These are phyloP conservation scores for Euclidia mi DNA, from an alignment of 2,888 invertebrate genomes.

Conservation along the genomic window DNA sequence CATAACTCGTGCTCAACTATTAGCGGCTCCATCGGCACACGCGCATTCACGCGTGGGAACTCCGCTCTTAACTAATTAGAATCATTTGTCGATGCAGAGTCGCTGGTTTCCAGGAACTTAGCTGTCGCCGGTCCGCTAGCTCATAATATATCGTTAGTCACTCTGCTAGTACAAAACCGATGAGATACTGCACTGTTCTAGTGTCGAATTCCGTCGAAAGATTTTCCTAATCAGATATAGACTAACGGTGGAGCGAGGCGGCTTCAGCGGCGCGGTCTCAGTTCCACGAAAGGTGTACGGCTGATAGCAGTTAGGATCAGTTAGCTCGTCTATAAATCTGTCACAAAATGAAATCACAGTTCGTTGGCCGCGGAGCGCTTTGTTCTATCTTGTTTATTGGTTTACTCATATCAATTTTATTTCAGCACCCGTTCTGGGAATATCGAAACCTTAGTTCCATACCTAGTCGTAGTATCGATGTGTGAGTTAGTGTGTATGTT, in stretches of 20 bases:
- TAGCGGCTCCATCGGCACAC: not conserved
- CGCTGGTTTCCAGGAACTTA: constrained; percentile 33
- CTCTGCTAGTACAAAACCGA: constrained; percentile 38
- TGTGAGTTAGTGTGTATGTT: constrained; percentile 7
- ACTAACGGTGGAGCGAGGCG: constrained; percentile 12
- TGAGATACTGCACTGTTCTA: constrained; percentile 42
- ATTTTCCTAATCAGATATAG: constrained; percentile 27
- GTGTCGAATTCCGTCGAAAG: constrained; percentile 43
- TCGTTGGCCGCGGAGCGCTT: constrained; percentile 61
- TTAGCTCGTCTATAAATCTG: constrained; percentile 75
- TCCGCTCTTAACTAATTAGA: constrained; percentile 11
- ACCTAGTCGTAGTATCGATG: constrained; percentile 4
- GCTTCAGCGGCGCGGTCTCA: constrained; percentile 15
- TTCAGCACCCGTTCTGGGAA: constrained; percentile 54
- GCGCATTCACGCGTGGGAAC: constrained; percentile 33
- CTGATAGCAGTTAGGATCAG: constrained; percentile 51
- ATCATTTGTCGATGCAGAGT: constrained; percentile 9
- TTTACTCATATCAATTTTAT: constrained; percentile 53
- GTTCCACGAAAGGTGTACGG: constrained; percentile 65
- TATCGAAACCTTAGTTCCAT: constrained; percentile 18
- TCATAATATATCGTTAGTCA: constrained; percentile 48
- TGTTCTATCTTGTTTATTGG: constrained; percentile 58
- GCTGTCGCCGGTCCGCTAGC: constrained; percentile 18
- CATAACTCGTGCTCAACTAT: constrained; percentile 11
- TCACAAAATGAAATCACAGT: constrained; percentile 66